Evolutionary conservation across 2,888 invertebrate species (phyloP).

Genomic region (Drosophila prostipennis): DNA sequence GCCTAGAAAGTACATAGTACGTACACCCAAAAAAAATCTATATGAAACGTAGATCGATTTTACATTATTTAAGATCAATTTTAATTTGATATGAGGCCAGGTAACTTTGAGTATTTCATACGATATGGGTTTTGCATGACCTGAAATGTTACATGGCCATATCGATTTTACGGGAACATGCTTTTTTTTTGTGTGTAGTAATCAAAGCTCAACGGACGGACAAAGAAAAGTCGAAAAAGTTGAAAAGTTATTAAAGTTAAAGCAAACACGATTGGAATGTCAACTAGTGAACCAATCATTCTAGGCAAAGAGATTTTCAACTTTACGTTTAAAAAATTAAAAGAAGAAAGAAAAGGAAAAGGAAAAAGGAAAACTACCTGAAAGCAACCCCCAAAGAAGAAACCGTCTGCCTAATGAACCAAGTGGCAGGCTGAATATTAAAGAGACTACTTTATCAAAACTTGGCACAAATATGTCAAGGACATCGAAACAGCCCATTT

Average conservation of each 20-base stretch:
- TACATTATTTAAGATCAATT: too few relatives aligned
- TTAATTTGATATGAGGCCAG: too few relatives aligned
- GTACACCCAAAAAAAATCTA: too few relatives aligned
- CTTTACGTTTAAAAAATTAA: background rate
- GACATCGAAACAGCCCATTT: background rate
- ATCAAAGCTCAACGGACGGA: slow-evolving; percentile 70
- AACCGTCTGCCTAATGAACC: slow-evolving; percentile 9
- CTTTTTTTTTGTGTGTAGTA: too few relatives aligned
- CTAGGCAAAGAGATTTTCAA: slow-evolving; percentile 20
- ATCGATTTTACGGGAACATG: too few relatives aligned
- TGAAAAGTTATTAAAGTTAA: slow-evolving; percentile 78
- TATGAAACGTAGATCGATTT: too few relatives aligned
- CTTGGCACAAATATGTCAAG: background rate
- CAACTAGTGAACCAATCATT: slow-evolving; percentile 47
- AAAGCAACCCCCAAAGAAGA: background rate
- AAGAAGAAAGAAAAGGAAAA: too few relatives aligned
- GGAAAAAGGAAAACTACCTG: background rate
- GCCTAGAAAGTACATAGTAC: slow-evolving; percentile 52
- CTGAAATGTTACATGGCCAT: too few relatives aligned
- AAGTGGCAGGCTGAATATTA: slow-evolving; percentile 13
- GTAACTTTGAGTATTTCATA: too few relatives aligned
- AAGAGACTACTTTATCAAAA: background rate
- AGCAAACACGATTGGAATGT: slow-evolving; percentile 73
- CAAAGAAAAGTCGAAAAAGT: slow-evolving; percentile 66
- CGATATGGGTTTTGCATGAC: too few relatives aligned